phyloP scores from a whole-genome alignment of 2,113 vertebrate species.

The Indri indri region DNA sequence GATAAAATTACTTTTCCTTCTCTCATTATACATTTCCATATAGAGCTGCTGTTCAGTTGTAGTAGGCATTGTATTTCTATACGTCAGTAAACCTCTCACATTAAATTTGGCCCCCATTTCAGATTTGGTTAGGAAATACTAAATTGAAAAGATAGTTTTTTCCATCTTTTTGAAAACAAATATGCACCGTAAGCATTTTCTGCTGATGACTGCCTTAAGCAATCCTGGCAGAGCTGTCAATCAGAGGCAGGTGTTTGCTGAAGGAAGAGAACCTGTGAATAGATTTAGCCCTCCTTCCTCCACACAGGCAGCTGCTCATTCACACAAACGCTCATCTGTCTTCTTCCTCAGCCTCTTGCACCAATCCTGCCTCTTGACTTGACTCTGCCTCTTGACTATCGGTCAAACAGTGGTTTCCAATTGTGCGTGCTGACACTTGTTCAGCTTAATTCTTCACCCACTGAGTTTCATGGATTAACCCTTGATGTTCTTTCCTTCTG shows the following conservation, averaged over 20 bases:
- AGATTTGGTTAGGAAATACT: slow-evolving; percentile 55
- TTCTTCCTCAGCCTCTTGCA: not conserved
- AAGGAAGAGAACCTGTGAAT: not conserved
- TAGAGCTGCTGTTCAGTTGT: not conserved
- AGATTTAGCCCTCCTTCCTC: not conserved
- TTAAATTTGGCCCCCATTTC: slow-evolving; percentile 32
- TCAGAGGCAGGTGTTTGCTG: not conserved
- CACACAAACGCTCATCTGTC: not conserved
- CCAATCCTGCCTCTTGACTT: not conserved
- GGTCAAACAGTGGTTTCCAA: slow-evolving; percentile 35
- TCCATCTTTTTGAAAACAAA: not conserved
- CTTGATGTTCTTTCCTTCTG: not conserved
- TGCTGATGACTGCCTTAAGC: not conserved
- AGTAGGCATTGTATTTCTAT: not conserved
- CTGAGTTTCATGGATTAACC: not conserved
- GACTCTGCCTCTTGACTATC: no score
- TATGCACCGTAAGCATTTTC: slow-evolving; percentile 14
- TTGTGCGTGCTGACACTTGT: not conserved
- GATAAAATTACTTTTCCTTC: slow-evolving; percentile 3
- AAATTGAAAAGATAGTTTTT: slow-evolving; percentile 7
- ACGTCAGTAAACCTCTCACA: not conserved
- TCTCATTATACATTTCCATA: not conserved
- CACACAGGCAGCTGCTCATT: not conserved
- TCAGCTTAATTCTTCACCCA: slow-evolving; percentile 11
- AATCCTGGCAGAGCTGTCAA: not conserved